Conservation (phyloP, 2,888 invertebrate genomes). For the Drosophila anomalata region DNA sequence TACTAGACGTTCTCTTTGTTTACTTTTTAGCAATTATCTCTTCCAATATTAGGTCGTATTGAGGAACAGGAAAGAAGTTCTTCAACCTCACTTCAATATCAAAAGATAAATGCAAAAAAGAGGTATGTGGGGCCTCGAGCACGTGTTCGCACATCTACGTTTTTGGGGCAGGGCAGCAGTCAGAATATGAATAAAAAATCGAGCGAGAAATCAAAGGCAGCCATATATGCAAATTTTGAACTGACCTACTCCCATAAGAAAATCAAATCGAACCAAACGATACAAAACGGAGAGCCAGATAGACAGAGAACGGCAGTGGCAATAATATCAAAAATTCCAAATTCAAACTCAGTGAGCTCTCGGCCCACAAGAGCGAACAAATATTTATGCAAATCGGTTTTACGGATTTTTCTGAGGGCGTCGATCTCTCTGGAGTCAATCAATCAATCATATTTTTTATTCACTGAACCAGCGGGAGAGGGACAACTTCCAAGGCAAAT, state of each 20-base stretch:
- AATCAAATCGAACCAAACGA: slow-evolving; percentile 59
- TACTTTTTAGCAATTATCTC: slow-evolving; percentile 21
- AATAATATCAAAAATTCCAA: slow-evolving; percentile 24
- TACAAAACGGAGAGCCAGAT: slow-evolving; percentile 38
- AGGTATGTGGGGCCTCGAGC: slow-evolving; percentile 9
- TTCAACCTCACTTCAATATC: neutral
- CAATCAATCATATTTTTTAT: slow-evolving; percentile 53
- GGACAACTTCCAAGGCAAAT: slow-evolving; percentile 55
- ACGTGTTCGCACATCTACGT: slow-evolving; percentile 42
- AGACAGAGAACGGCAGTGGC: slow-evolving; percentile 23
- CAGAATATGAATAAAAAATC: slow-evolving; percentile 75
- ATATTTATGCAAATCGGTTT: slow-evolving; percentile 67
- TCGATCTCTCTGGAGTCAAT: slow-evolving; percentile 61
- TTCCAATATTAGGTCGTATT: slow-evolving; percentile 1
- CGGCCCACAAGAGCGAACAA: slow-evolving; percentile 7
- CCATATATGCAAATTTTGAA: slow-evolving; percentile 80
- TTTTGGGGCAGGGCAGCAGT: slow-evolving; percentile 57
- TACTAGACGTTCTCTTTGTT: neutral
- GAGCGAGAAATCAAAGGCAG: slow-evolving; percentile 64
- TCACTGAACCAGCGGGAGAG: slow-evolving; percentile 19
- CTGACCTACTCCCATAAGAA: slow-evolving; percentile 79
- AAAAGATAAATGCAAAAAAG: neutral
- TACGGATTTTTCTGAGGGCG: slow-evolving; percentile 54
- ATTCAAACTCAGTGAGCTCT: slow-evolving; percentile 20
- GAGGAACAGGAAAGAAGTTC: neutral